These are phyloP conservation scores for Vidua macroura DNA, from an alignment of 2,113 vertebrate genomes.

Conservation along the genomic window DNA sequence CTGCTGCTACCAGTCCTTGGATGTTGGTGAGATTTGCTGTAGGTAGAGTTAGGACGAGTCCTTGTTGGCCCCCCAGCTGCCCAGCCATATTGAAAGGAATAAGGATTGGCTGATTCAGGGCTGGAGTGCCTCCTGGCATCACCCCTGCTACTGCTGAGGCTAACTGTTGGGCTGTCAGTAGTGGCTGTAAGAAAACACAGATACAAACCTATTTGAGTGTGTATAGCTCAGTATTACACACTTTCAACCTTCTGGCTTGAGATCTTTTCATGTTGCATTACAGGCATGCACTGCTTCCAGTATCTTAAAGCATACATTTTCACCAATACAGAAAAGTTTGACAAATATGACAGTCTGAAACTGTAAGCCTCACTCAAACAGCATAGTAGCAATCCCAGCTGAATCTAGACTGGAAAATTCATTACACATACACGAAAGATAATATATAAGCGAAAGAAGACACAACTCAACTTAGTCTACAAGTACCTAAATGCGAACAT, in stretches of 20 bases:
- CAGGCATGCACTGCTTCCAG: neutral
- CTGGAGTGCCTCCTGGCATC: constrained; percentile 90
- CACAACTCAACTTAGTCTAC: neutral
- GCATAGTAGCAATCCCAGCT: neutral
- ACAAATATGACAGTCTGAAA: neutral
- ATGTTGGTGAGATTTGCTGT: constrained; percentile 91
- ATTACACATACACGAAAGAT: neutral
- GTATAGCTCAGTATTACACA: neutral
- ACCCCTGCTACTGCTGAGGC: constrained; percentile 92
- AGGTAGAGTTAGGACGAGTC: constrained; percentile 95
- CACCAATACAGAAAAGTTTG: neutral
- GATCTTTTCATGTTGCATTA: neutral
- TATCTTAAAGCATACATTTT: neutral
- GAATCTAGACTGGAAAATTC: neutral
- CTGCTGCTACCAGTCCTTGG: constrained; percentile 97
- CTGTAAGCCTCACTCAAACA: neutral
- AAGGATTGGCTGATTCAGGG: constrained; percentile 96
- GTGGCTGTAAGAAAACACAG: constrained; percentile 80
- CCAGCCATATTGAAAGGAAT: constrained; percentile 98
- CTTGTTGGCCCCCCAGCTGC: constrained; percentile 94
- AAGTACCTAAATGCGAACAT: neutral
- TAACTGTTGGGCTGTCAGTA: constrained; percentile 94
- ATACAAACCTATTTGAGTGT: neutral
- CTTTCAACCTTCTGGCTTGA: neutral
- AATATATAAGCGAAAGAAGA: neutral